Evolutionary conservation across 1,140 invertebrate genomes (phyloP), one percentile per base, ranked within the genome.

Genomic region (Drosophila repletoides): DNA sequence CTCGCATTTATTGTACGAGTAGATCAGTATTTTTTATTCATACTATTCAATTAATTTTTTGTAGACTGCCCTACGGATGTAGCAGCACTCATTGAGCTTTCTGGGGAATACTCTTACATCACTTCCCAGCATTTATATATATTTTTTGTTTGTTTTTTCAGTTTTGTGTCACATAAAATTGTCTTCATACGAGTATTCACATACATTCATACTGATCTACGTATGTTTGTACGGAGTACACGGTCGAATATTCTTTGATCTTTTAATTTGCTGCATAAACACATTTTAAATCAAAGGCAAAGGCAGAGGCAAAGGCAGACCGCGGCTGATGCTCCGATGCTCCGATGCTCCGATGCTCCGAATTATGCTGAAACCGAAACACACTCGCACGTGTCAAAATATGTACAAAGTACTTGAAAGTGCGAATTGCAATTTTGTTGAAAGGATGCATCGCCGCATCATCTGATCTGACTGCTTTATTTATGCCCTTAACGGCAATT

Each of bases 251-350:
- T 34, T 46, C 80, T 83, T 83, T 83, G 77, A 83, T 83, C 77
- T 83, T 67, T 63, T 84, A 74, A 74, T 83, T 84, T 83, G 51
- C 58, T 71, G 73, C 60, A 66, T 66, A 70, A 84, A 77, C 49
- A 74, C 69, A 59, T 55, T 67, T 83, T 17, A 64, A 84, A 83
- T 84, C 77, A 83, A 83, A 83, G 79, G 60, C 51, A 58, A 53
- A n/a, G n/a, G n/a, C n/a, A n/a, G n/a, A n/a, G n/a, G n/a, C n/a
- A n/a, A n/a, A n/a, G n/a, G n/a, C n/a, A n/a, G n/a, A n/a, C n/a
- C n/a, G 53, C 73, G 69, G 79, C 74, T 36, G 49, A 64, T 52
- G 59, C n/a, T n/a, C n/a, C n/a, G n/a, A n/a, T n/a, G n/a, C n/a
- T n/a, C n/a, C n/a, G n/a, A n/a, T n/a, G n/a, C n/a, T n/a, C n/a